Conservation (phyloP, 2,888 invertebrate species). For the Phengaris alcon region DNA sequence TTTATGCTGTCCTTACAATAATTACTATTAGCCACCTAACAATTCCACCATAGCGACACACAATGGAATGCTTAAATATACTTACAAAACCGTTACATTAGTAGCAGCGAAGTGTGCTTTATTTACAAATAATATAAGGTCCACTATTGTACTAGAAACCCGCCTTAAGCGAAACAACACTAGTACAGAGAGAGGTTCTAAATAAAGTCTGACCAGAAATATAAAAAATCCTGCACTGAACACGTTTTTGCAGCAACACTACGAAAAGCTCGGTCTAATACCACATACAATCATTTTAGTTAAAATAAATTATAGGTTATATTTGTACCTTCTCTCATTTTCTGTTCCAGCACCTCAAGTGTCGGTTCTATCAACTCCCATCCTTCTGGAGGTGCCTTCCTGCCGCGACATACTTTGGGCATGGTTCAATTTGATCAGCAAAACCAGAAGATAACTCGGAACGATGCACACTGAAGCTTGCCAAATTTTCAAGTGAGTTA, state of each 20-base stretch:
- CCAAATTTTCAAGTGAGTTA: not conserved
- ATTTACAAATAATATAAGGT: conserved; percentile 51
- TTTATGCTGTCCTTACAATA: conserved; percentile 55
- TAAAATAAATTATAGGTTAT: conserved; percentile 28
- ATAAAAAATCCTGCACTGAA: not conserved
- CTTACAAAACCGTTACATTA: conserved; percentile 38
- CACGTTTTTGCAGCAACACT: not conserved
- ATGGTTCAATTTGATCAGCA: conserved; percentile 52
- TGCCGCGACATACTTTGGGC: conserved; percentile 95
- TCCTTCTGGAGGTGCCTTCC: conserved; percentile 97
- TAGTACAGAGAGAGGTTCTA: conserved; percentile 37
- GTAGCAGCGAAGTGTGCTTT: conserved; percentile 38
- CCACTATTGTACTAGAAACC: conserved; percentile 47
- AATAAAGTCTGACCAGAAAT: conserved; percentile 9
- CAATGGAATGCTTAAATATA: conserved; percentile 66
- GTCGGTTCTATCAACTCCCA: conserved; percentile 99
- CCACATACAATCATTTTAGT: not conserved
- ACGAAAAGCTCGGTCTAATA: not conserved
- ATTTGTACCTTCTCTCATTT: conserved; percentile 97
- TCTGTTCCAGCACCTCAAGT: conserved; percentile 97
- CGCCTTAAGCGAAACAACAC: conserved; percentile 47
- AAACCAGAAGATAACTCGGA: not conserved
- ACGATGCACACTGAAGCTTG: not conserved
- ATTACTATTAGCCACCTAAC: conserved; percentile 45
- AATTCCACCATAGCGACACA: conserved; percentile 56